Base-by-base conservation (phyloP, 2,113 vertebrate species). In the Callipepla squamata region DNA sequence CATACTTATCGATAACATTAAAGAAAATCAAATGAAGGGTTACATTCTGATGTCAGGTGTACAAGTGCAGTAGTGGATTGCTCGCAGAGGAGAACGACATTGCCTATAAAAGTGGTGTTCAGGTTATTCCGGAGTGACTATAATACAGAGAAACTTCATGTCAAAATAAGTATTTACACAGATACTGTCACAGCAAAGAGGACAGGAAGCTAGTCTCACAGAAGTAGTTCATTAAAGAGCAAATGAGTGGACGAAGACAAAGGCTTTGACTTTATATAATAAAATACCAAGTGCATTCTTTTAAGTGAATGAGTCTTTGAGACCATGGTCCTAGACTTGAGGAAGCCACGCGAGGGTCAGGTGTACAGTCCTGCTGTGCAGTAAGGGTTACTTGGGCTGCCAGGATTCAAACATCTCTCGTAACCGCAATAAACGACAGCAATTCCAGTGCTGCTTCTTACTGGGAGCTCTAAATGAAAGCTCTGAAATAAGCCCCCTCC, bases 11-110 rank as follows among this genome's bases (percentile, higher is more conserved):
- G 69, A 26, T 57, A 93, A 95, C 89, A 87, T 45, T 70, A 92
- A 87, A 75, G 83, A 84, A 90, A 93, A 95, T 90, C 21, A 77
- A 88, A 94, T 18, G 74, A 90, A 91, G 89, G 12, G 2, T 96
- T 97, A 96, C 92, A 97, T 96, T 97, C 96, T 84, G 90, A 94
- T 96, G 92, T 97, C 94, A 96, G 66, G 94, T 95, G 87, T 94
- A 95, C 93, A 96, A 94, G 91, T 94, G 96, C 94, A 95, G 91
- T 84, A 91, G 72, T 86, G 93, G 85, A 72, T 88, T 93, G 95
- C 17, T 58, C 90, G 75, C 26, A 6, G 89, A 93, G 89, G 59
- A 88, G 42, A 85, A 76, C 59, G 79, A 77, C 58, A 51, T 63
- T 17, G 86, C 45, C 90, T 95, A 94, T 90, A 95, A 95, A 96